Percentiles rank a stretch among this genome's conserved stretches.
Conservation (phyloP, 2,888 invertebrate genomes). For the Cordilura impudica region DNA sequence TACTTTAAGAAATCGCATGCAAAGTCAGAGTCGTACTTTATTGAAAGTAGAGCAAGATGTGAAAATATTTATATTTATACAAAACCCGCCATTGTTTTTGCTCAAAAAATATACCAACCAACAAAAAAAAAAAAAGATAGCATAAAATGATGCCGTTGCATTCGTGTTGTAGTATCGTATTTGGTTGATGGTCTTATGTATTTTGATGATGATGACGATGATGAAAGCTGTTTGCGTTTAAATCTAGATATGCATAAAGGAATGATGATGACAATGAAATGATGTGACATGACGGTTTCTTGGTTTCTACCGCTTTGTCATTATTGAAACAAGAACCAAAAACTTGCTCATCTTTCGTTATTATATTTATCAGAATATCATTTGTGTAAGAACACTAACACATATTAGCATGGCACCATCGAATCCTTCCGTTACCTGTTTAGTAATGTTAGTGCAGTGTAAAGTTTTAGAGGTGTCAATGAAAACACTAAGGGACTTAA, state of each 20-base stretch:
- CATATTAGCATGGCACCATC: not conserved
- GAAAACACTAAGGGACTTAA: not conserved
- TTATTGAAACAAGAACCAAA: conserved; percentile 24
- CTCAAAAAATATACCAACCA: not conserved
- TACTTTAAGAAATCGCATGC: not conserved
- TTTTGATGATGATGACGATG: not conserved
- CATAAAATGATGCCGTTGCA: conserved; percentile 7
- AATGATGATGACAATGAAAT: conserved; percentile 18
- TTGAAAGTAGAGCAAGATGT: too few relatives aligned
- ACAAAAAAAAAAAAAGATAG: not conserved
- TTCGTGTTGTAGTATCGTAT: conserved; percentile 23
- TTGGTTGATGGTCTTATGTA: conserved; percentile 16
- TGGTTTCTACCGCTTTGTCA: not conserved
- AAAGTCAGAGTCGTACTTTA: not conserved
- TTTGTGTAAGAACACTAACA: not conserved
- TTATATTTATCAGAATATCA: conserved; percentile 41
- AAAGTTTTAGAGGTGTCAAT: not conserved
- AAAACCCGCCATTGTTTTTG: conserved; percentile 5
- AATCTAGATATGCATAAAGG: conserved; percentile 24
- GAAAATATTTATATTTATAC: too few relatives aligned
- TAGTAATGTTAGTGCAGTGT: conserved; percentile 3
- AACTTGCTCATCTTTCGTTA: conserved; percentile 22
- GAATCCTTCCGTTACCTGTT: not conserved
- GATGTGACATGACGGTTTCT: conserved; percentile 10
- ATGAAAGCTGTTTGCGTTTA: conserved; percentile 1